Conservation (phyloP, 2,888 invertebrate species). For the Deroplatys truncata region DNA sequence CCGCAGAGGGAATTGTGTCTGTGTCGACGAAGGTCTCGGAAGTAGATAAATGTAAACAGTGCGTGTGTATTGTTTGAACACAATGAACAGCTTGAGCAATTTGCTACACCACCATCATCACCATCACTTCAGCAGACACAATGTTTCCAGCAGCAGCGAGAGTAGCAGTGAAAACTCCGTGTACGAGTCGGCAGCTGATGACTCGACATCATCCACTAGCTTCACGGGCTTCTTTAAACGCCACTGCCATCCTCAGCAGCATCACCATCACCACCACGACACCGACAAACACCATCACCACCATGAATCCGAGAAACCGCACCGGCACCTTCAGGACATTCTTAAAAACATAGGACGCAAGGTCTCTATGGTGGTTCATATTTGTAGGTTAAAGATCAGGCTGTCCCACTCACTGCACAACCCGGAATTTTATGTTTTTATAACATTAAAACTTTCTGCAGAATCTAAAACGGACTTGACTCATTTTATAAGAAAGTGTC, state of each 20-base stretch:
- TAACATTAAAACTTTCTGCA: too few species aligned
- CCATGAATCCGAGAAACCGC: not conserved
- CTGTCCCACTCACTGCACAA: too few species aligned
- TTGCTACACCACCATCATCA: not conserved
- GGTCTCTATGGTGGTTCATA: conserved; percentile 40
- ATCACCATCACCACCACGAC: not conserved
- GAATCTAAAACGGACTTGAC: too few species aligned
- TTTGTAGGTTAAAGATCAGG: too few species aligned
- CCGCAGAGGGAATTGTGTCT: not conserved
- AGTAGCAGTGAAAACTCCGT: not conserved
- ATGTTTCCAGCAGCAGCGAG: conserved; percentile 4
- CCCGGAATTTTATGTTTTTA: too few species aligned
- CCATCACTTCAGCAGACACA: not conserved
- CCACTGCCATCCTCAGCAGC: not conserved
- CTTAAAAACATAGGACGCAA: conserved; percentile 72
- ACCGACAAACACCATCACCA: not conserved
- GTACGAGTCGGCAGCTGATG: not conserved
- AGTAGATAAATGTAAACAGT: not conserved
- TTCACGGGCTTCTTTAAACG: not conserved
- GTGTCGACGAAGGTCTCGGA: too few species aligned
- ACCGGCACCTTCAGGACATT: conserved; percentile 70
- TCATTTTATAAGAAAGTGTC: too few species aligned
- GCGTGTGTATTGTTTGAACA: not conserved
- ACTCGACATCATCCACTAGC: not conserved
- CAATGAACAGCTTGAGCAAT: not conserved